phyloP scores from a whole-genome alignment of 2,888 invertebrate genomes.

The Slavum lentiscoides region DNA sequence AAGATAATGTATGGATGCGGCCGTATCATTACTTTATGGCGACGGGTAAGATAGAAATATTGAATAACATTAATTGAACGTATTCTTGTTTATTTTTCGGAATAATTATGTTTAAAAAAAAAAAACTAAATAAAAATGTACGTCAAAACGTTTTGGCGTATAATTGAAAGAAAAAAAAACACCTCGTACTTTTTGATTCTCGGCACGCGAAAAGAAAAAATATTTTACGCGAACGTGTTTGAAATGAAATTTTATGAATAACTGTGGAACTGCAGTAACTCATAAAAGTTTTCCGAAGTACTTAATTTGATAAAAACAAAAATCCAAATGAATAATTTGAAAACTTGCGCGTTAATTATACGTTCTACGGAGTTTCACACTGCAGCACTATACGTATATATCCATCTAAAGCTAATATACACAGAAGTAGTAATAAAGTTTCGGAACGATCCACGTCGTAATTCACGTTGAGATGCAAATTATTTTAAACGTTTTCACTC shows the following conservation, averaged over 20 bases:
- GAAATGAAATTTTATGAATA: not conserved
- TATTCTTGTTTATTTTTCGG: too few relatives aligned
- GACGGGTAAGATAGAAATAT: not conserved
- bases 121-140: too few relatives aligned
- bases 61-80: too few relatives aligned
- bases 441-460: not conserved
- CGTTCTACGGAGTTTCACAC: not conserved
- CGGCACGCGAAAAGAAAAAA: not conserved
- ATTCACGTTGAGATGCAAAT: not conserved
- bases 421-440: not conserved
- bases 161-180: too few relatives aligned
- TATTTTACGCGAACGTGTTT: not conserved
- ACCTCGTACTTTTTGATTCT: too few relatives aligned
- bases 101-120: too few relatives aligned
- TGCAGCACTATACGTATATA: too few relatives aligned
- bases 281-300: constrained; percentile 6
- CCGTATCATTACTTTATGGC: constrained; percentile 45
- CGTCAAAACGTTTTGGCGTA: too few relatives aligned
- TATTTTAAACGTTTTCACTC: not conserved
- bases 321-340: constrained; percentile 36
- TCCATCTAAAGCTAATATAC: not conserved
- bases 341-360: constrained; percentile 23
- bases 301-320: constrained; percentile 13
- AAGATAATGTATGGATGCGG: not conserved
- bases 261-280: not conserved